Conservation (phyloP, 2,797 vertebrate genomes). For the Sebastes glaucus region DNA sequence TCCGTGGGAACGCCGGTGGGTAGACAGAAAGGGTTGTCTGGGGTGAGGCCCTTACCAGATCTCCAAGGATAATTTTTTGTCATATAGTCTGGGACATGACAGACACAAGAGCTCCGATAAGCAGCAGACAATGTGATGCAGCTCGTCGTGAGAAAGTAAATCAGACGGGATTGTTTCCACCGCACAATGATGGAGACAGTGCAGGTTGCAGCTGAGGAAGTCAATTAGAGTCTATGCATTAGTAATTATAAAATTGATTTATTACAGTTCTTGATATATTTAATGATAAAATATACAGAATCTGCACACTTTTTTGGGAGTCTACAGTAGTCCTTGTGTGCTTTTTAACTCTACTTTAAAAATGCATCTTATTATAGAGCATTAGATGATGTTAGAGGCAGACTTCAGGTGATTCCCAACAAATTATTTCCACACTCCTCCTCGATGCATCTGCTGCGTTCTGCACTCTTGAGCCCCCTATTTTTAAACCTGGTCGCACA, state of each 20-base stretch:
- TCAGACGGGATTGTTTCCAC: conserved; percentile 34
- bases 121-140: conserved; percentile 15
- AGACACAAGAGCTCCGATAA: conserved; percentile 25
- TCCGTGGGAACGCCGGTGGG: conserved; percentile 73
- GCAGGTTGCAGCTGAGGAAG: background rate
- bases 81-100: conserved; percentile 49
- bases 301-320: background rate
- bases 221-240: background rate
- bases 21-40: conserved; percentile 66
- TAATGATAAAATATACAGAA: background rate
- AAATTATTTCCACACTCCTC: conserved; percentile 37
- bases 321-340: background rate
- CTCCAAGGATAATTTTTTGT: conserved; percentile 40
- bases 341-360: background rate
- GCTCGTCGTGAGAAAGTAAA: conserved; percentile 45
- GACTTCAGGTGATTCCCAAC: conserved; percentile 21
- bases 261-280: background rate
- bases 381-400: background rate
- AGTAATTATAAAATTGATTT: background rate
- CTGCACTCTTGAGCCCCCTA: conserved; percentile 25
- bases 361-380: background rate
- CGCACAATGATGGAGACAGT: background rate
- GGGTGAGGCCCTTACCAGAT: conserved; percentile 50
- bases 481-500: conserved; percentile 56
- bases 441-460: conserved; percentile 37